Base-by-base conservation (phyloP, 2,888 invertebrate genomes). In the Melangyna quadrimaculata region DNA sequence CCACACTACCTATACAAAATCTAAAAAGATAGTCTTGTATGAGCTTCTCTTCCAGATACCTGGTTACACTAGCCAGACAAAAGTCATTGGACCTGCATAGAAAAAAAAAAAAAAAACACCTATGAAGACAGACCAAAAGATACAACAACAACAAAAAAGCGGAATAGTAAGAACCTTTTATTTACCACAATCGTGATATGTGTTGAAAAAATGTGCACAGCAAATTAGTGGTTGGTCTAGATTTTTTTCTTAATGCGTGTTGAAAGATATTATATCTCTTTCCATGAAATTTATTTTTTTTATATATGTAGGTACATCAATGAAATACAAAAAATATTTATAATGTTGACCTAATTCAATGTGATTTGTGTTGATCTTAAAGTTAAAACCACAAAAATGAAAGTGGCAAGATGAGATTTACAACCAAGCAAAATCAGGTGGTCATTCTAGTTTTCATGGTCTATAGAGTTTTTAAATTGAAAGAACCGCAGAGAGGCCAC, bases 71-170 rank as follows among this genome's bases (percentile, higher is more conserved):
- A 37, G 17, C 17, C 51, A 75, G 70, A 74, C 71, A 77, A 63
- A 80, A 80, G 84, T 86, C 86, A 81, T 86, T 86, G 81, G 81
- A 86, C 86, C 55, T 80, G 78, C 55, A 59, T 22, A 55, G 71
- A 71, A 53, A 72, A 83, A 67, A 69, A 80, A 59, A 14, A 55
- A 67, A 71, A 53, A 72, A 83, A 67, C 73, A 80, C 70, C 65
- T 61, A 61, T 27, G 22, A 48, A 40, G 22, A 51, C 2, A 24
- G 19, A 51, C 51, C 8, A 27, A 29, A 24, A 59, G 10, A 53
- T 22, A 45, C 14, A 22, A 57, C 22, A 57, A 32, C 1, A 19
- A 17, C 9, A 3, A 63, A 78, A 48, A 61, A 61, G 69, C 53
- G 22, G 78, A 73, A 78, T 59, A 35, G 35, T 35, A 67, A 22